phyloP scores from a whole-genome alignment of 2,113 vertebrate species.

The Macrotis lagotis region DNA sequence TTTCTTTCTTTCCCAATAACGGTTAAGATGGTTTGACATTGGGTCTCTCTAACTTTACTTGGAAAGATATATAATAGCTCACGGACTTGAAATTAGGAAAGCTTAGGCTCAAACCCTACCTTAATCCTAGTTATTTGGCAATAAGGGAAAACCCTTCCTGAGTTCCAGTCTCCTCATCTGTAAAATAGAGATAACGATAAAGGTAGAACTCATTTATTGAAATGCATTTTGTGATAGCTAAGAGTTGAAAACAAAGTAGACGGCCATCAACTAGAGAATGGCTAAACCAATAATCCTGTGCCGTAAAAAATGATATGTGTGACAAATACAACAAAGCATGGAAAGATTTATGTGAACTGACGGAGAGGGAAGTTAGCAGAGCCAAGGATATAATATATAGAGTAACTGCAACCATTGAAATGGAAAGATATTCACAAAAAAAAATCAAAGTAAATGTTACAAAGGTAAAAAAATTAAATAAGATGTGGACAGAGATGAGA shows the following conservation, averaged over 20 bases:
- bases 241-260: background rate
- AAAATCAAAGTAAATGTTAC: too few species aligned
- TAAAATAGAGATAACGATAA: background rate
- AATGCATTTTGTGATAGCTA: background rate
- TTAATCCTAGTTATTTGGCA: background rate
- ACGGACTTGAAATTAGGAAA: background rate
- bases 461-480: too few species aligned
- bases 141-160: background rate
- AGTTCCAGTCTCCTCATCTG: background rate
- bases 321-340: background rate
- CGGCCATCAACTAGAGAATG: background rate
- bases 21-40: background rate
- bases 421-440: too few species aligned
- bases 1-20: background rate
- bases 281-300: background rate
- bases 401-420: background rate
- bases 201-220: background rate
- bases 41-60: background rate
- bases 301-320: background rate
- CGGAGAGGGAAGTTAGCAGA: background rate
- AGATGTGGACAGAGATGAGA: background rate
- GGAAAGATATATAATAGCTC: background rate
- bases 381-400: background rate
- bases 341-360: background rate
- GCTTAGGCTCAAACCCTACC: background rate